Conservation (phyloP, 2,113 vertebrate genomes). For the Plecotus auritus region DNA sequence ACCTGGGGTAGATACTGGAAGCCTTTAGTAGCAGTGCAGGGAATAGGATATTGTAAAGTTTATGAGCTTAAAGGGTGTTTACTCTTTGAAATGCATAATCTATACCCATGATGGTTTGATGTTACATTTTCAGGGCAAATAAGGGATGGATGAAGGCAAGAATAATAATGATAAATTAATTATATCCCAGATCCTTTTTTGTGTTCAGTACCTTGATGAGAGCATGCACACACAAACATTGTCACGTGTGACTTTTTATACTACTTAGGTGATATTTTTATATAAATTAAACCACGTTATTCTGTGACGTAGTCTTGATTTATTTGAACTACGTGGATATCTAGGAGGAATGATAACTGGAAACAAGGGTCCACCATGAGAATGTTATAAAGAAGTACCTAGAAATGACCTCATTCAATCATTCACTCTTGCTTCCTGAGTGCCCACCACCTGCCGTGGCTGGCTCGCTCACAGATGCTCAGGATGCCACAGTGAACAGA, state of each 20-base stretch:
- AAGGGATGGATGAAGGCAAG: not conserved
- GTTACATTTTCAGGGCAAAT: not conserved
- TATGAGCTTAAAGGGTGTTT: not conserved
- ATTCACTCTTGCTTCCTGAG: not conserved
- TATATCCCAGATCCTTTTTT: not conserved
- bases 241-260: not conserved
- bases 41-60: not conserved
- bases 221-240: not conserved
- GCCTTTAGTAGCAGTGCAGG: not conserved
- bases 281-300: not conserved
- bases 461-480: accelerated
- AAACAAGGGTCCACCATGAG: not conserved
- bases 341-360: not conserved
- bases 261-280: not conserved
- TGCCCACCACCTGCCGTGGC: accelerated
- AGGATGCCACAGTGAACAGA: not conserved
- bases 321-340: not conserved
- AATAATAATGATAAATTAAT: not conserved
- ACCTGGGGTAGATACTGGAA: not conserved
- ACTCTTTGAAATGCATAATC: not conserved
- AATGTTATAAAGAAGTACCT: not conserved
- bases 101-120: not conserved
- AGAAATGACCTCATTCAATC: not conserved
- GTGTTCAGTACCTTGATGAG: not conserved
- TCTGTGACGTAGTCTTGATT: not conserved